These are phyloP conservation scores for Oncorhynchus gorbuscha DNA, from an alignment of 2,113 vertebrate genomes.

Conservation along the genomic window DNA sequence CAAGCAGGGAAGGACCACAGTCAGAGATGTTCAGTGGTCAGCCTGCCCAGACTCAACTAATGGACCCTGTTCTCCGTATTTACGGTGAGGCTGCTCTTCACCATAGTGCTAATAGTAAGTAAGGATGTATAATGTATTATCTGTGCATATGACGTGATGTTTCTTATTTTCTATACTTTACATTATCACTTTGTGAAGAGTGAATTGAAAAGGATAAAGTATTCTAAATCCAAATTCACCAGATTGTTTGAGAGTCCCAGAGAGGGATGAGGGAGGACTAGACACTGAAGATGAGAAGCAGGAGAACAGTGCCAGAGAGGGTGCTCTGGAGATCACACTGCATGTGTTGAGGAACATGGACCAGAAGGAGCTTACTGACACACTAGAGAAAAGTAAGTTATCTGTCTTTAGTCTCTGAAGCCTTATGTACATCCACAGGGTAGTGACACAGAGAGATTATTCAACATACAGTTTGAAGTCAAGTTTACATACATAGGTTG, in stretches of 20 bases:
- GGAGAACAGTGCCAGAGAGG: constrained; percentile 4
- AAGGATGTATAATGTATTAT: no score
- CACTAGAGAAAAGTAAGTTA: not conserved
- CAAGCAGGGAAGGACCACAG: not conserved
- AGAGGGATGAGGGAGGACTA: not conserved
- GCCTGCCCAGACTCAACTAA: not conserved
- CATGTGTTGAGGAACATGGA: not conserved
- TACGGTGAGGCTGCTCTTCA: not conserved
- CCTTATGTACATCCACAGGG: no score
- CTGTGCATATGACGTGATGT: no score
- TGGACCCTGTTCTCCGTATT: not conserved
- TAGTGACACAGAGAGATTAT: no score
- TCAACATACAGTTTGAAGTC: no score
- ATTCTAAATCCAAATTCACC: not conserved
- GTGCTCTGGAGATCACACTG: constrained; percentile 1
- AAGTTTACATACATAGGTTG: no score
- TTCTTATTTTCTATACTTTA: not conserved
- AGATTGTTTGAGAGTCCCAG: not conserved
- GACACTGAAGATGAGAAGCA: no score
- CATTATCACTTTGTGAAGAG: not conserved
- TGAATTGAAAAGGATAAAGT: not conserved
- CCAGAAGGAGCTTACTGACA: constrained; percentile 10
- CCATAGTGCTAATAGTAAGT: no score
- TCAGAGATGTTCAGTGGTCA: not conserved
- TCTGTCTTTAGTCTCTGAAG: not conserved